Base-by-base conservation (phyloP, 2,113 vertebrate genomes). In the Psittacara wagleri region DNA sequence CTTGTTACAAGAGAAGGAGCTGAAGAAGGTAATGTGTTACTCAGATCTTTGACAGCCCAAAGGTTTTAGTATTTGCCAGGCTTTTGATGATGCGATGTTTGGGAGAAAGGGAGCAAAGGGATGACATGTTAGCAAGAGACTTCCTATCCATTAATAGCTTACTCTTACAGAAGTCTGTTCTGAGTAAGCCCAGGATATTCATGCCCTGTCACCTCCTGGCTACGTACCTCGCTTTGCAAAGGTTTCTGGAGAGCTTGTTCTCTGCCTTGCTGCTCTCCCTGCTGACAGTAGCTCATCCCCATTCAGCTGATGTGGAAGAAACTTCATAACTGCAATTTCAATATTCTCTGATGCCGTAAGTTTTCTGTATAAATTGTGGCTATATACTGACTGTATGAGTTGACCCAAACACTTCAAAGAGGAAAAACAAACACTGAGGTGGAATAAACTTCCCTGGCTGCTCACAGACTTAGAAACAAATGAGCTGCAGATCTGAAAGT, bases 311-410 rank as follows among this genome's bases (percentile, higher is more conserved):
- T 51, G 13, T 22, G n/a, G 39, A 25, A 92, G 49, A 83, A 86
- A 69, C 28, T 12, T 73, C 25, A 55, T 29, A 61, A 74, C 66
- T 23, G 14, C 69, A 39, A 64, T 55, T 52, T 74, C n/a, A 64
- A 5, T n/a, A 54, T 37, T 44, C 39, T 73, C n/a, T 61, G 20
- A 17, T 25, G 72, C 37, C 1, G 0, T 35, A 44, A 6, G 16
- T 25, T 64, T 82, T 64, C 62, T 5, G 1, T 11, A 5, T 22
- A 73, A 44, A 4, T 4, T 69, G 17, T 49, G 24, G 8, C 17
- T 74, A 86, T 79, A 86, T 33, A 66, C 5, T 63, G 59, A 14
- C 33, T 44, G 25, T 33, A 44, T 51, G 31, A 83, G 13, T 62
- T 70, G 35, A 78, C 61, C 61, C 43, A 66, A 89, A 55, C 49